Conservation (phyloP, 2,888 invertebrate species). For the Eristalinus sepulchralis region DNA sequence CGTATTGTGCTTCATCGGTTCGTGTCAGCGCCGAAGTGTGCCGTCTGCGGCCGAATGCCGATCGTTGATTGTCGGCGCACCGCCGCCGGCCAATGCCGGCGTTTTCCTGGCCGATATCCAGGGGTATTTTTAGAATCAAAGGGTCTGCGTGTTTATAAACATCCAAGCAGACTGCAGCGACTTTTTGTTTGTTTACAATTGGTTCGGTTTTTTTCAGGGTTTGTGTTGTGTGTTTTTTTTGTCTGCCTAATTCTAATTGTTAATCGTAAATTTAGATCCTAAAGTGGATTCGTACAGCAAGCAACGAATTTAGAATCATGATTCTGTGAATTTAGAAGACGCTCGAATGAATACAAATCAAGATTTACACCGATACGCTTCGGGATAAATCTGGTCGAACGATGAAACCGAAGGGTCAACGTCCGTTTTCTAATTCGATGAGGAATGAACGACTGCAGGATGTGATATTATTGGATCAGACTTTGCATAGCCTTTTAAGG, state of each 20-base stretch:
- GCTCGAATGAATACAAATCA: neutral
- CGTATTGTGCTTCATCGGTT: neutral
- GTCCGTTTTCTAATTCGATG: neutral
- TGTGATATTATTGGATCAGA: neutral
- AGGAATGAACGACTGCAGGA: neutral
- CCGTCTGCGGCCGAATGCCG: neutral
- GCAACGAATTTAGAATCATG: neutral
- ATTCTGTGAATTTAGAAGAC: neutral
- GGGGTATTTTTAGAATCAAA: slow-evolving; percentile 55
- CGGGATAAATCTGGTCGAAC: neutral
- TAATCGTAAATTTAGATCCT: neutral
- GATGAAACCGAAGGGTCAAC: neutral
- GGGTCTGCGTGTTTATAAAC: slow-evolving; percentile 53
- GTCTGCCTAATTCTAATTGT: neutral
- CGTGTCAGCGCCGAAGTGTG: neutral
- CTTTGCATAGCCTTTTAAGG: neutral
- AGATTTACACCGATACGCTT: neutral
- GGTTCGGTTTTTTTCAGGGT: neutral
- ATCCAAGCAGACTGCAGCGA: slow-evolving; percentile 29
- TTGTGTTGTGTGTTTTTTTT: neutral
- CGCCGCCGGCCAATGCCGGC: neutral
- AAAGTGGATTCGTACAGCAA: neutral
- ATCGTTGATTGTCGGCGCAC: neutral
- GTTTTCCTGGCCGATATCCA: slow-evolving; percentile 12
- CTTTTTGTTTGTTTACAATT: slow-evolving; percentile 26